Evolutionary conservation across 2,113 vertebrate genomes (phyloP), one percentile per base, ranked within the genome.

Genomic region (Rhinoderma darwinii): DNA sequence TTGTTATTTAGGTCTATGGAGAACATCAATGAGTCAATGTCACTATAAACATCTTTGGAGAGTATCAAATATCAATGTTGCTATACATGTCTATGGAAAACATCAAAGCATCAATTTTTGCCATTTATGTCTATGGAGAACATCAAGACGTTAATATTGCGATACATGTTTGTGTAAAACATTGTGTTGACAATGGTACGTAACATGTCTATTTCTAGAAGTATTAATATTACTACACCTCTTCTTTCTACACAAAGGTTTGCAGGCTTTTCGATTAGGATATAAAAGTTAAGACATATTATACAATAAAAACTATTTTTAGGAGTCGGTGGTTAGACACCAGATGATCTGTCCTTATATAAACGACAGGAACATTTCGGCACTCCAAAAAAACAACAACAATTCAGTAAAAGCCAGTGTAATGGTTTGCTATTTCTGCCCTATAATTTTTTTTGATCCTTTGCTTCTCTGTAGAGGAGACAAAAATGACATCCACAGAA

Each of bases 391-490:
- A 27, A 32, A 68, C 2, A 63, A 27, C 27, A 63, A 27, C 59
- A 4, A 20, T 25, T 39, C 37, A 11, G 20, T 72, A 72, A 41
- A 41, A 72, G 35, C 12, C 2, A 22, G 37, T 20, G 35, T 41
- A 72, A 72, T 41, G 68, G 4, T n/a, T 72, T 72, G 68, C 68
- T 20, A 25, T 41, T 22, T 25, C 68, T 35, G 30, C 17, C 76
- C 76, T 54, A 37, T 78, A 78, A 54, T 78, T 78, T 54, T 32
- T 17, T 54, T 35, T 54, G 17, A 78, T 22, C 32, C 76, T 35
- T 54, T 22, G 6, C 47, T 12, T 37, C 30, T 78, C 50, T 35
- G 30, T 37, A 35, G 27, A 54, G 44, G 27, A 78, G 50, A 54
- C 47, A 54, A 51, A 54, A 32, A 50, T 37, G 30, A 54, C 47